These are phyloP conservation scores for Gymnobelideus leadbeateri DNA, from an alignment of 2,113 vertebrate species.

Conservation along the genomic window DNA sequence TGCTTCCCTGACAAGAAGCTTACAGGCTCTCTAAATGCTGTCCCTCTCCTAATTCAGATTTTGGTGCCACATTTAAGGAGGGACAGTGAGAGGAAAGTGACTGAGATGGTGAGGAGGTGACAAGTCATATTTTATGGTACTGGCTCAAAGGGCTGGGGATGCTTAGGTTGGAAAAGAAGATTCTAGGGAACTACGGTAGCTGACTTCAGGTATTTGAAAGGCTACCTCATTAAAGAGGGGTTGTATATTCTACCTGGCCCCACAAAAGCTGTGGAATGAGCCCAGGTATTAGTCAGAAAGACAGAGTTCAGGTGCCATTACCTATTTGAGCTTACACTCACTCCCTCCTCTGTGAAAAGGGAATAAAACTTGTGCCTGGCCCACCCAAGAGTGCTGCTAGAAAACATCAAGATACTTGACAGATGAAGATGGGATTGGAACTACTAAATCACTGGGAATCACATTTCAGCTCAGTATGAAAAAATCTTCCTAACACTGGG, in stretches of 20 bases:
- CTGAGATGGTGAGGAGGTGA: neutral
- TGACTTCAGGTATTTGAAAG: neutral
- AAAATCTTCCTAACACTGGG: neutral
- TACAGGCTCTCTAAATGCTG: neutral
- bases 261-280: neutral
- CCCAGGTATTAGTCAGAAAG: neutral
- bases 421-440: neutral
- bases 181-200: neutral
- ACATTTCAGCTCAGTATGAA: neutral
- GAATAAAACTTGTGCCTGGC: neutral
- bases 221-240: neutral
- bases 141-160: neutral
- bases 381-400: neutral
- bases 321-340: neutral
- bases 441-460: neutral
- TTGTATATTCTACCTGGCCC: neutral
- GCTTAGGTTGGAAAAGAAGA: neutral
- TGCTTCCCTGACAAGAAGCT: neutral
- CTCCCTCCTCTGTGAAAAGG: neutral
- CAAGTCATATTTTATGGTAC: neutral
- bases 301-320: neutral
- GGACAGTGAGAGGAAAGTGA: neutral
- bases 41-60: neutral
- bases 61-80: neutral
- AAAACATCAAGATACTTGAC: neutral